These are phyloP conservation scores for Aleiodes alternator DNA, from an alignment of 2,888 invertebrate genomes.

Conservation along the genomic window DNA sequence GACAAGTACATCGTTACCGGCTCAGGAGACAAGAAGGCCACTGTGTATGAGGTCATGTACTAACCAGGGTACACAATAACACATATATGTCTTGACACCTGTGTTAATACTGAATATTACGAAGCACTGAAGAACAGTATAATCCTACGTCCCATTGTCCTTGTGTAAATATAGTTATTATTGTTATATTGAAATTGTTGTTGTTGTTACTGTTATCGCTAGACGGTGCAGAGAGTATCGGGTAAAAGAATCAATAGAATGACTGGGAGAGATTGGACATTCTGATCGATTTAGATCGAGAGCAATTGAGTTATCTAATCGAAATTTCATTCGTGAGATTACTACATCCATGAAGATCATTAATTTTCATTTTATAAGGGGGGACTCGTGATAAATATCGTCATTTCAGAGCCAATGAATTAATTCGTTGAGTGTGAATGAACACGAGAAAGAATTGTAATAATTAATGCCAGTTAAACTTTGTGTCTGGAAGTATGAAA, in stretches of 20 bases:
- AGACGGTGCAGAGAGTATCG: neutral
- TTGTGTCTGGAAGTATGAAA: neutral
- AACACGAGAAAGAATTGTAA: conserved; percentile 20
- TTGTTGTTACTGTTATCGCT: conserved; percentile 58
- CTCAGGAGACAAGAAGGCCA: conserved; percentile 98
- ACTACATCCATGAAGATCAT: too few species aligned
- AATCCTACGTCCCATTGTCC: conserved; percentile 1
- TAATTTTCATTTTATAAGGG: too few species aligned
- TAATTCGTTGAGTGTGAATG: neutral
- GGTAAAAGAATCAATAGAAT: neutral
- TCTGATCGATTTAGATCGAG: neutral
- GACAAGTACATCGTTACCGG: conserved; percentile 99
- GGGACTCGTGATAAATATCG: too few species aligned
- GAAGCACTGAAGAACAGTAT: conserved; percentile 26
- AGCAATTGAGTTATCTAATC: conserved; percentile 7
- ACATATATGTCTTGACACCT: conserved; percentile 13
- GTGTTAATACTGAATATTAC: conserved; percentile 4
- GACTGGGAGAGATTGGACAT: too few species aligned
- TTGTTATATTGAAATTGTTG: conserved; percentile 56
- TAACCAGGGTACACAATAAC: conserved; percentile 66
- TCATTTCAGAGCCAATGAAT: too few species aligned
- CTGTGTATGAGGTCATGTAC: conserved; percentile 97
- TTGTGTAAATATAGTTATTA: conserved; percentile 59
- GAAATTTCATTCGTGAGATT: conserved; percentile 8
- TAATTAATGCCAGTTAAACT: neutral